Evolutionary conservation across 2,113 vertebrate genomes (phyloP), one percentile per base, ranked within the genome.

Genomic region (Hymenochirus boettgeri): DNA sequence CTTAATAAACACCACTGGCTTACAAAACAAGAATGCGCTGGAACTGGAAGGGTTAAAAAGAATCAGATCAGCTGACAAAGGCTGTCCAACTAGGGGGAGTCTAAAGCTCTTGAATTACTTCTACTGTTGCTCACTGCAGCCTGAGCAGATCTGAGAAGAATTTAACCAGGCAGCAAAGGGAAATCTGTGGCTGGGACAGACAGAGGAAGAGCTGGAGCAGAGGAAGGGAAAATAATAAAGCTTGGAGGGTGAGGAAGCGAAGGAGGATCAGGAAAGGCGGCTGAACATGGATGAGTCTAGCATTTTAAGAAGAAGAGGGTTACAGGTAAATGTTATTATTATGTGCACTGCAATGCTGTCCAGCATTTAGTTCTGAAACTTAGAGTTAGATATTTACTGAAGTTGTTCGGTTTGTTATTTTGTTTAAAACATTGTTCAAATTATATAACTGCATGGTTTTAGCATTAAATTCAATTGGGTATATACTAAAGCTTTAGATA

Each of bases 221-320:
- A n/a, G 39, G 12, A 42, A 42, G 39, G 9, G 9, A 42, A n/a
- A 15, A 6, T 7, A 24, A 7, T 47, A 11, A 6, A 46, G 31
- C 24, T n/a, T 61, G 17, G 5, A 26, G 42, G 10, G 6, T 46
- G 33, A 42, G 48, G 21, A 25, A 26, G n/a, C 10, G 21, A 26
- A 24, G 11, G 47, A 48, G 17, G 47, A 27, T 22, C 47, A 19
- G 45, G 48, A 70, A 45, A 13, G 18, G 47, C 24, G 45, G 19
- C 42, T 57, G 55, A 29, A 65, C 48, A 88, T 88, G 85, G 86
- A 88, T 65, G 83, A 85, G 61, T 48, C 86, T 37, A 87, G 79
- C 72, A 80, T 88, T 60, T 72, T 86, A 70, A 73, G 85, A 70
- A 84, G 85, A 24, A 79, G 85, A 7, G 85, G 85, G 62, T 80